Conservation (phyloP, 2,888 invertebrate genomes). For the Augiades crinisus region DNA sequence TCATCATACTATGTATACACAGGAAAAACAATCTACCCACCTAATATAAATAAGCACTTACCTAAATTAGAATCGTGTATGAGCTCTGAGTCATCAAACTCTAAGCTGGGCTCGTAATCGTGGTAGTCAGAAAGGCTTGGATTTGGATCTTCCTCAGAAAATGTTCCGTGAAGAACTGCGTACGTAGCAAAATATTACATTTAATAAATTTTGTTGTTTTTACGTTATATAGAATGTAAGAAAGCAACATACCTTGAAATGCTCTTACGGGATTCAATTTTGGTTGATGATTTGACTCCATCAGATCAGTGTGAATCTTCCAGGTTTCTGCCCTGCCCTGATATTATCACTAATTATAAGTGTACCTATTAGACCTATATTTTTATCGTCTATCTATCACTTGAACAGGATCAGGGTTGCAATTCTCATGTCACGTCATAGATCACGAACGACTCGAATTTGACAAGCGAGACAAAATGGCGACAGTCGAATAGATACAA, state of each 20-base stretch:
- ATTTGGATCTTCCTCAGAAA: constrained; percentile 86
- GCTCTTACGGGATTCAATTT: constrained; percentile 68
- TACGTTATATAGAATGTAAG: not conserved
- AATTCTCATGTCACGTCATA: too few species aligned
- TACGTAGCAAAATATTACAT: constrained; percentile 15
- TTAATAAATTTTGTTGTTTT: not conserved
- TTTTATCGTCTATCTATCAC: too few species aligned
- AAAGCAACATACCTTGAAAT: constrained; percentile 58
- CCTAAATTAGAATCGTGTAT: constrained; percentile 86
- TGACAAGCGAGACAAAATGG: too few species aligned
- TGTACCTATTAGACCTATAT: too few species aligned
- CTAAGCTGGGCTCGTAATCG: constrained; percentile 97
- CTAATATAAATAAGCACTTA: constrained; percentile 65
- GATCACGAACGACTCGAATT: too few species aligned
- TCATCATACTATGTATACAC: too few species aligned
- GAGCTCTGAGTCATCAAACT: constrained; percentile 97
- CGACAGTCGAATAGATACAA: too few species aligned
- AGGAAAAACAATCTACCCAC: too few species aligned
- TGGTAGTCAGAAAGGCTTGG: constrained; percentile 95
- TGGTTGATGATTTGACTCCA: constrained; percentile 69
- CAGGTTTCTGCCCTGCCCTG: constrained; percentile 4
- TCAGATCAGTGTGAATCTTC: constrained; percentile 28
- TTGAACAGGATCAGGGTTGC: too few species aligned
- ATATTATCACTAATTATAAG: not conserved
- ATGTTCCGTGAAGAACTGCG: constrained; percentile 58